Evolutionary conservation across 2,888 invertebrate species (phyloP).

Genomic region (Dryococelus australis): DNA sequence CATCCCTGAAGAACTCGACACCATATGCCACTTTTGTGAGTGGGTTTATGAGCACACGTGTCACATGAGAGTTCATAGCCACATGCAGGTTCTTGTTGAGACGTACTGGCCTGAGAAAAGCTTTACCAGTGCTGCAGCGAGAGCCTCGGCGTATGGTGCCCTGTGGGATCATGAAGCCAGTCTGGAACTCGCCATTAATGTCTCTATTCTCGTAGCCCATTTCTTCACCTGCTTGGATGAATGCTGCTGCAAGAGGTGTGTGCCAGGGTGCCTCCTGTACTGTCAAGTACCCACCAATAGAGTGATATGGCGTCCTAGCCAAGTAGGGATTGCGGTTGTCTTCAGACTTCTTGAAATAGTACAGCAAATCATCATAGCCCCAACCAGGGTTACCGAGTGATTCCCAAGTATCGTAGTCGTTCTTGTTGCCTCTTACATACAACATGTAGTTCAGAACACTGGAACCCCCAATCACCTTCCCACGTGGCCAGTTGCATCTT

Average conservation of each 20-base stretch:
- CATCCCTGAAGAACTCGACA: conserved; percentile 79
- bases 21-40: conserved; percentile 80
- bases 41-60: conserved; percentile 69
- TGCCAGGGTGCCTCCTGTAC: conserved; percentile 87
- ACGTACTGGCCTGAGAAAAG: conserved; percentile 82
- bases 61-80: conserved; percentile 82
- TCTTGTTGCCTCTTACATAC: conserved; percentile 86
- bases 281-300: conserved; percentile 69
- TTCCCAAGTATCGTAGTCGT: conserved; percentile 92
- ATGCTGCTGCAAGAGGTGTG: conserved; percentile 81
- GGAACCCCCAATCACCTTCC: conserved; percentile 90
- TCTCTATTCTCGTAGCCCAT: conserved; percentile 86
- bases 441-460: conserved; percentile 92
- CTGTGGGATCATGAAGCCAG: conserved; percentile 88
- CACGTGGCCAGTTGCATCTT: conserved; percentile 90
- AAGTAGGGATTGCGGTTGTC: conserved; percentile 88
- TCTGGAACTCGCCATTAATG: conserved; percentile 82
- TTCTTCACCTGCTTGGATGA: conserved; percentile 83
- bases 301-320: conserved; percentile 79
- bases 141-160: conserved; percentile 70
- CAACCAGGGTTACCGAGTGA: conserved; percentile 86
- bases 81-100: conserved; percentile 84
- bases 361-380: conserved; percentile 79
- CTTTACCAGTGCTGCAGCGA: conserved; percentile 88
- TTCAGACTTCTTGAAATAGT: conserved; percentile 91